Base-by-base conservation (phyloP, 2,888 invertebrate species). In the Drosophila dives region DNA sequence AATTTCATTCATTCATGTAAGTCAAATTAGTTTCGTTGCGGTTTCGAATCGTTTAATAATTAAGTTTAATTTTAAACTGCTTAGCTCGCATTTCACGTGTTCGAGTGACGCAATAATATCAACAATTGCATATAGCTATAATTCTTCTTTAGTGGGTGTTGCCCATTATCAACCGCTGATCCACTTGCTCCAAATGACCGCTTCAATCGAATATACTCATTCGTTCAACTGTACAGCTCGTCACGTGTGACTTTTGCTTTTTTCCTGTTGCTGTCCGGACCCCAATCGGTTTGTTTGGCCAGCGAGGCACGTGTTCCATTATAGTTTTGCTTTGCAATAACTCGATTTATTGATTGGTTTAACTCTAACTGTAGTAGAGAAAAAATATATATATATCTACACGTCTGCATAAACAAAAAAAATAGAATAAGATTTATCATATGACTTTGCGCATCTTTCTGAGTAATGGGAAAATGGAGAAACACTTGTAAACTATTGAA, bases 1-100 rank as follows among this genome's bases (percentile, higher is more conserved):
- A 71, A 68, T 80, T 86, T 83, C 77, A 83, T 84, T 84, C 83
- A 84, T 84, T 84, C 83, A 88, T 84, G 83, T 84, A 88, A 84
- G 83, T 84, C 81, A 73, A 83, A 83, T 77, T 71, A 71, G 74
- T 70, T 81, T 72, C 53, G 75, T 34, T 55, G 60, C 55, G 53
- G 60, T 11, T 71, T 55, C 33, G 73, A 73, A 63, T 73, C 60
- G 80, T 68, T 84, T 66, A 69, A 66, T 72, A 85, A 84, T 76
- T 85, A 78, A 72, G 70, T 83, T 86, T 83, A 64, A 83, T 73
- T 83, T 81, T 72, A 73, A 77, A 85, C 59, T 61, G 80, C 83
- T 87, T 70, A 64, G 75, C 66, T 64, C 49, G 80, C 82, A 72
- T 38, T 77, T 70, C 72, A 72, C 75, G 79, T 69, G 71, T 77